Conservation (phyloP, 2,797 vertebrate species). For the Ciconia nigra region DNA sequence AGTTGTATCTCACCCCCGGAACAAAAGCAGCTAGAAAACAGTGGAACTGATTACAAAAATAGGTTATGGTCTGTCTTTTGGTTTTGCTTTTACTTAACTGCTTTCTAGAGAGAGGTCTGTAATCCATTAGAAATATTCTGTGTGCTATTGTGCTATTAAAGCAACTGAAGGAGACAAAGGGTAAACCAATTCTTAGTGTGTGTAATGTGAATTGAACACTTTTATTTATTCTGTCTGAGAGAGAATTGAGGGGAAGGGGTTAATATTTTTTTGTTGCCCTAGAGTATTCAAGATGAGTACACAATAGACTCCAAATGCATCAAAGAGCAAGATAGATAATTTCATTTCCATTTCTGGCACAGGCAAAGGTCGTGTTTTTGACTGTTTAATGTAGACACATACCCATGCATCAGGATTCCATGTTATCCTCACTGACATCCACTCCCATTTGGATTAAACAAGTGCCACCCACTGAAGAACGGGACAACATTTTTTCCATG, state of each 20-base stretch:
- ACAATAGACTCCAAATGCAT: background rate
- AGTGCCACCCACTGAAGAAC: background rate
- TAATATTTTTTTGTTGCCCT: background rate
- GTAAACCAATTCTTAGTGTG: background rate
- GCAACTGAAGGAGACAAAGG: background rate
- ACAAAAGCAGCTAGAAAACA: conserved; percentile 75
- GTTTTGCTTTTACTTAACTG: background rate
- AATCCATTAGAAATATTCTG: background rate
- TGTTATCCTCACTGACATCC: background rate
- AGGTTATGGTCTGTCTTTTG: background rate
- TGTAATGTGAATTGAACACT: background rate
- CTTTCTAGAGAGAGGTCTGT: background rate
- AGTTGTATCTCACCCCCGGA: conserved; percentile 78
- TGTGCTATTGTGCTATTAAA: background rate
- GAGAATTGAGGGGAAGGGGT: accelerated
- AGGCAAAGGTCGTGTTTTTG: background rate
- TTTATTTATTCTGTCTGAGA: background rate
- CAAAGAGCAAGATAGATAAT: background rate
- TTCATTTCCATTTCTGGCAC: background rate
- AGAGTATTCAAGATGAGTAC: background rate
- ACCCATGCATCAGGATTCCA: background rate
- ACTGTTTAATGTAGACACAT: background rate
- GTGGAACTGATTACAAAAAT: background rate
- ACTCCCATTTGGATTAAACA: background rate
- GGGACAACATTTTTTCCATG: background rate